Evolutionary conservation across 2,113 vertebrate species (phyloP).

Genomic region (Lamprotornis superbus): DNA sequence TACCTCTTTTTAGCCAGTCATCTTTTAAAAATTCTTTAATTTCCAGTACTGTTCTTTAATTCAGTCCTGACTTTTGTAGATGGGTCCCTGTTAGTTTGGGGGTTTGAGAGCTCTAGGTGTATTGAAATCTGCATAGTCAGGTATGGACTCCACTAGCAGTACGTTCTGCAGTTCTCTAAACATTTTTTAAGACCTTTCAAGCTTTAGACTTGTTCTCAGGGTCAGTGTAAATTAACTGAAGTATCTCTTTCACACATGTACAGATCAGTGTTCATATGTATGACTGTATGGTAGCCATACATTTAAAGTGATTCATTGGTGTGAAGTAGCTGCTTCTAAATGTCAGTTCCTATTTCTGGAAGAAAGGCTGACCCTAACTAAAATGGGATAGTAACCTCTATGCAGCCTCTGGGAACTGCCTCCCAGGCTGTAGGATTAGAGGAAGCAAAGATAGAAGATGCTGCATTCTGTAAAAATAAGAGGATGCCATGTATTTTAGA

Average conservation of each 20-base stretch:
- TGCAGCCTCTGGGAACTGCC: neutral
- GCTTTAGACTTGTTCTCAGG: neutral
- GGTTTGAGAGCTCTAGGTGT: neutral
- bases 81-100: neutral
- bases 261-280: neutral
- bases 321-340: neutral
- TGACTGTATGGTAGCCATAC: neutral
- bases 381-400: neutral
- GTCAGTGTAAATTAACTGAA: neutral
- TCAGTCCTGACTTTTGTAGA: neutral
- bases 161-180: neutral
- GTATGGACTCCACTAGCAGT: neutral
- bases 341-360: neutral
- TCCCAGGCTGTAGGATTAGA: neutral
- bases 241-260: accelerated
- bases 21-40: neutral
- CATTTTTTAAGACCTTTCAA: neutral
- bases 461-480: neutral
- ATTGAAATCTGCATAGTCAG: neutral
- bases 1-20: neutral
- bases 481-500: neutral
- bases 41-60: neutral
- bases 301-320: neutral
- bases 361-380: neutral
- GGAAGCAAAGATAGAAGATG: neutral